Evolutionary conservation across 2,113 vertebrate species (phyloP).

Genomic region (Sphaerodactylus townsendi): DNA sequence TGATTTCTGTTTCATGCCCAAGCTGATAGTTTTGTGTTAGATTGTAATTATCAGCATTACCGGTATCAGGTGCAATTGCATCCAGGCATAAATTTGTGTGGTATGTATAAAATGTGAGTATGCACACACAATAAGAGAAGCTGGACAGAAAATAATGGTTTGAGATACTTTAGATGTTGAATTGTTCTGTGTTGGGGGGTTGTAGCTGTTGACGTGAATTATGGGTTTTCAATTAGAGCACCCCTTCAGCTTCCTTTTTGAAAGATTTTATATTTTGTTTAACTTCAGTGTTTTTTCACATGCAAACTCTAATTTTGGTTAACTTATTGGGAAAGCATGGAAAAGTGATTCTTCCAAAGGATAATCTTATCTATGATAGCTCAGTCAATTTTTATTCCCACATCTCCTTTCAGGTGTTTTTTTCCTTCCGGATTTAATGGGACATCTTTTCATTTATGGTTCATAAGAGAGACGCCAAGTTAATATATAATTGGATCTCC

Average conservation of each 20-base stretch:
- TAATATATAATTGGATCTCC: not conserved
- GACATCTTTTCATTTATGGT: not conserved
- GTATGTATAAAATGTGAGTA: not conserved
- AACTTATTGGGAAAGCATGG: not conserved
- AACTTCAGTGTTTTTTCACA: not conserved
- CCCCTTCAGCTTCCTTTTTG: not conserved
- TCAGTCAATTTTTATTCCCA: not conserved
- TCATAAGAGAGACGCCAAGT: not conserved
- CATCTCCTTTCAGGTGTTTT: not conserved
- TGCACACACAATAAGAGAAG: not conserved
- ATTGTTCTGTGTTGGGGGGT: not conserved
- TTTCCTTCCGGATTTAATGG: not conserved
- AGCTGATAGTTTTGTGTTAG: conserved; percentile 44
- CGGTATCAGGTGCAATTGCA: not conserved
- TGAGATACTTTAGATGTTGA: not conserved
- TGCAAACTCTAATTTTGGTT: not conserved
- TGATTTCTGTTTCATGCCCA: conserved; percentile 52
- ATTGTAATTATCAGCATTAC: conserved; percentile 58
- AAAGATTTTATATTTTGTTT: not conserved
- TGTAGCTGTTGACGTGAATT: not conserved
- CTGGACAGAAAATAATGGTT: not conserved
- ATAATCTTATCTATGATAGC: not conserved
- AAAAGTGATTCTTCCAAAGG: not conserved
- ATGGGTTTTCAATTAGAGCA: not conserved
- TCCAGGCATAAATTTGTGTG: not conserved